Percentiles rank a stretch among this genome's conserved stretches.
These are phyloP conservation scores for Stigmatopora argus DNA, from an alignment of 2,113 vertebrate genomes.

Conservation along the genomic window DNA sequence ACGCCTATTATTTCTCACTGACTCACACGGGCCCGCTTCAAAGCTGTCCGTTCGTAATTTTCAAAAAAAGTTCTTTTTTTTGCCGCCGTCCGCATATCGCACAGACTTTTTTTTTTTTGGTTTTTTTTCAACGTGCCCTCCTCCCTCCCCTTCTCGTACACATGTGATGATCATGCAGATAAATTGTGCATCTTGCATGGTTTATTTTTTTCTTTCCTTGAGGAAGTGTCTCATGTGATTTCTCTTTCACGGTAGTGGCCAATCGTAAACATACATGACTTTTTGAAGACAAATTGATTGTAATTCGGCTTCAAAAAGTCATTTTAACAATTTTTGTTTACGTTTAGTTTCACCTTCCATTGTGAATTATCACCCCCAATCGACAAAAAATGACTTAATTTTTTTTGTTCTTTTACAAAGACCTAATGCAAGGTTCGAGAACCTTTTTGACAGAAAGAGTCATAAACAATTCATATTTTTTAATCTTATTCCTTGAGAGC, in stretches of 20 bases:
- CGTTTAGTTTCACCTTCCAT: neutral
- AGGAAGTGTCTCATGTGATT: conserved; percentile 34
- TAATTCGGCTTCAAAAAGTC: too few relatives aligned
- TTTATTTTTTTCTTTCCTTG: conserved; percentile 28
- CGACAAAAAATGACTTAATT: neutral
- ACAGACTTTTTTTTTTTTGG: conserved; percentile 18
- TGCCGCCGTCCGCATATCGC: conserved; percentile 38
- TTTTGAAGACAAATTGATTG: neutral
- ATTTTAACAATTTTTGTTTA: too few relatives aligned
- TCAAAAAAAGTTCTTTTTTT: conserved; percentile 24
- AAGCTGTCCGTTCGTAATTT: conserved; percentile 15
- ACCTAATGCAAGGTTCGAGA: too few relatives aligned
- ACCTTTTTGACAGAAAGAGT: too few relatives aligned
- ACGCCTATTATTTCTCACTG: conserved; percentile 59
- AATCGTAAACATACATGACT: neutral
- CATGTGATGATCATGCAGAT: conserved; percentile 40
- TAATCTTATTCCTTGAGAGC: too few relatives aligned
- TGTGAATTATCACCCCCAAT: neutral
- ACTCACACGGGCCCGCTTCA: conserved; percentile 53
- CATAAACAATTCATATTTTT: too few relatives aligned
- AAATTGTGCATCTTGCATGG: conserved; percentile 6
- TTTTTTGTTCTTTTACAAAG: too few relatives aligned
- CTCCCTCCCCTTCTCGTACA: conserved; percentile 5
- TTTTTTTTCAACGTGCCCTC: neutral
- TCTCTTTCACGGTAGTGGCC: conserved; percentile 19